phyloP scores from a whole-genome alignment of 2,113 vertebrate species.

The Oreocharis arfaki region DNA sequence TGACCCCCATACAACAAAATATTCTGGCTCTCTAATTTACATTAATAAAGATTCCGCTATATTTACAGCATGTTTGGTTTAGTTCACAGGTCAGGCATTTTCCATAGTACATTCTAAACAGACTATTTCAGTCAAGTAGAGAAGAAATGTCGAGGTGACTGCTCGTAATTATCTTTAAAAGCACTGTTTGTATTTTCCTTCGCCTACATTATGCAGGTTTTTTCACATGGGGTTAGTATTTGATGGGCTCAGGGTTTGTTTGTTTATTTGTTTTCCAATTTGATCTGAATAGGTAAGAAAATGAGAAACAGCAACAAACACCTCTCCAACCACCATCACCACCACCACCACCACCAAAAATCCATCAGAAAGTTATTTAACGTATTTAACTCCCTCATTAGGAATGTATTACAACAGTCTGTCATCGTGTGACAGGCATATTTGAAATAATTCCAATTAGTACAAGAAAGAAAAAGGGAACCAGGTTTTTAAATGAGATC shows the following conservation, averaged over 20 bases:
- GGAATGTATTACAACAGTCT: background rate
- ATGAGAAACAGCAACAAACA: background rate
- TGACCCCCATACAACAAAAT: background rate
- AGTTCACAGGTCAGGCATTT: background rate
- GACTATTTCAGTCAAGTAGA: background rate
- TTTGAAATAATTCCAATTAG: background rate
- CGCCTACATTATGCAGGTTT: background rate
- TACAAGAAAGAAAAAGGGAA: background rate
- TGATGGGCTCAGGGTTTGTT: background rate
- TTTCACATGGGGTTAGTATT: background rate
- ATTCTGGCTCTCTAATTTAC: background rate
- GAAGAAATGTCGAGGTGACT: background rate
- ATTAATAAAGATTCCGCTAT: background rate
- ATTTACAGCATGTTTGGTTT: background rate
- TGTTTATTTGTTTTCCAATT: background rate
- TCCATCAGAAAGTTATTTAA: background rate
- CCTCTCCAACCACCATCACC: background rate
- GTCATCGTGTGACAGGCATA: background rate
- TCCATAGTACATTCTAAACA: slow-evolving; percentile 15
- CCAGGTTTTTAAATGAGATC: background rate
- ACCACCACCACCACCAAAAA: background rate
- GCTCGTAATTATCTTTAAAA: slow-evolving; percentile 13
- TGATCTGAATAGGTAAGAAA: background rate
- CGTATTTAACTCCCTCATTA: background rate
- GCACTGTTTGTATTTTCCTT: background rate